Conservation (phyloP, 2,797 vertebrate species). For the Vespertilio murinus region DNA sequence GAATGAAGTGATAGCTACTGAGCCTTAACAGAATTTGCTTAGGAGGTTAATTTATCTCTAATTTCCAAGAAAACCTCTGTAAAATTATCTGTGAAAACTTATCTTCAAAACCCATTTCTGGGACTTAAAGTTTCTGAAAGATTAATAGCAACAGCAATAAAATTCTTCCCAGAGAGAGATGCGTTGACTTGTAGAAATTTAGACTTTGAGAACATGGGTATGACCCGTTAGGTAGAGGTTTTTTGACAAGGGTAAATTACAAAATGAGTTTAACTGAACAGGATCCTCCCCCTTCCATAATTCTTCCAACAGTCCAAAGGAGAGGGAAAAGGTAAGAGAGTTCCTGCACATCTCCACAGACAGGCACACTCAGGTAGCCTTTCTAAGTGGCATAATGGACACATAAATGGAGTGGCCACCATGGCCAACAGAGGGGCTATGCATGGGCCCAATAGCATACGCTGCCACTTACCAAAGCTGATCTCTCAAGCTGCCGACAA, state of each 20-base stretch:
- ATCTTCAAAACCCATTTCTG: neutral
- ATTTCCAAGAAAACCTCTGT: neutral
- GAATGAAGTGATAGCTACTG: neutral
- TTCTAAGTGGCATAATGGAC: neutral
- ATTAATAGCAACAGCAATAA: neutral
- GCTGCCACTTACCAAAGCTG: neutral
- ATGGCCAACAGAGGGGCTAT: neutral
- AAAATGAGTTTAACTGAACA: neutral
- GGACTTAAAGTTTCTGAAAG: constrained; percentile 41
- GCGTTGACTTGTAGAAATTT: constrained; percentile 18
- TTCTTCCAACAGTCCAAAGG: neutral
- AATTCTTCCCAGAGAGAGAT: constrained; percentile 30
- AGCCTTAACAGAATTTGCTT: neutral
- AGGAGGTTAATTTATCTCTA: neutral
- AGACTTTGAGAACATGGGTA: neutral
- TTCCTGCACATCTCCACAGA: neutral
- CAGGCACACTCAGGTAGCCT: neutral
- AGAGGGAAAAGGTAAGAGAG: neutral
- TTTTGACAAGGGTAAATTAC: constrained; percentile 45
- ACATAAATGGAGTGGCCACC: neutral
- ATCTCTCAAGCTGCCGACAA: neutral
- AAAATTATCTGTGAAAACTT: neutral
- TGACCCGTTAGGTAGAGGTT: constrained; percentile 1
- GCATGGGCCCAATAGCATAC: neutral
- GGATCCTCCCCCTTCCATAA: neutral